A percentile compares a stretch with the other conserved stretches of the same genome.
These are phyloP conservation scores for Actenoides hombroni DNA, from an alignment of 2,113 vertebrate genomes.

Conservation along the genomic window DNA sequence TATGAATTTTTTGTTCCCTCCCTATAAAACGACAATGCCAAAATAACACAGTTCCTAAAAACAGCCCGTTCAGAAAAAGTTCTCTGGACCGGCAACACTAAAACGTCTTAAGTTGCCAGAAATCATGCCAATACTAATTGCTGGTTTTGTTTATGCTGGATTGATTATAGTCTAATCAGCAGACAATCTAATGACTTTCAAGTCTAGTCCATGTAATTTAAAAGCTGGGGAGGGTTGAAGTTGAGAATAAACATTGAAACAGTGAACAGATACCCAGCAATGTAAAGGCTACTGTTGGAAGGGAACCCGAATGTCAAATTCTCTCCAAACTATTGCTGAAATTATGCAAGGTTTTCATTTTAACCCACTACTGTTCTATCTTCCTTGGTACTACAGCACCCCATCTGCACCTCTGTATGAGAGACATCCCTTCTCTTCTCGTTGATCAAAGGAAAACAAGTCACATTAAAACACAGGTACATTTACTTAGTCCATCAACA, in stretches of 20 bases:
- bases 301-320: background rate
- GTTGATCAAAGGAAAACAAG: background rate
- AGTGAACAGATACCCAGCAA: conserved; percentile 31
- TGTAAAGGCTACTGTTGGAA: conserved; percentile 19
- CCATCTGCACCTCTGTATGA: background rate
- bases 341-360: background rate
- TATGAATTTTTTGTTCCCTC: conserved; percentile 62
- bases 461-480: background rate
- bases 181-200: conserved; percentile 69
- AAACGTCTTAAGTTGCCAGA: conserved; percentile 63
- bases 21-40: conserved; percentile 65
- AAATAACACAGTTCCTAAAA: conserved; percentile 56
- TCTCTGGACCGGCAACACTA: conserved; percentile 32
- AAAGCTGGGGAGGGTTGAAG: conserved; percentile 21
- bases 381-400: background rate
- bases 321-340: background rate
- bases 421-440: background rate
- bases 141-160: conserved; percentile 73
- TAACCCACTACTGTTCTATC: background rate
- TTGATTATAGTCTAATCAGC: conserved; percentile 70
- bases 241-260: conserved; percentile 37
- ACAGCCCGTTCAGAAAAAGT: conserved; percentile 38
- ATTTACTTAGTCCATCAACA: background rate
- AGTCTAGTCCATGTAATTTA: conserved; percentile 67
- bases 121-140: conserved; percentile 71